Evolutionary conservation across 2,113 vertebrate genomes (phyloP).

Genomic region (Caranx melampygus): DNA sequence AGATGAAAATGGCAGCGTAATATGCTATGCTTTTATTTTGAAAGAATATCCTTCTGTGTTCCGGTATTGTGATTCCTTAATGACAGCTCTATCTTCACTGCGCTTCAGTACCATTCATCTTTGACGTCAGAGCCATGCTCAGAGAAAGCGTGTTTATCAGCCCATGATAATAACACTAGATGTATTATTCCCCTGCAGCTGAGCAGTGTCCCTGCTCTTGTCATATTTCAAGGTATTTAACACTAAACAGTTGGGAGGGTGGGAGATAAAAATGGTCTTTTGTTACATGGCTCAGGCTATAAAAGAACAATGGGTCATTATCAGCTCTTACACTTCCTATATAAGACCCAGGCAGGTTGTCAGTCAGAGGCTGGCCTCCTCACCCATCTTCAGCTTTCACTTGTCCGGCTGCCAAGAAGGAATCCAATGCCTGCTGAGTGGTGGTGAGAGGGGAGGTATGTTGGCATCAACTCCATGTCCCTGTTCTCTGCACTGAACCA

Average conservation of each 20-base stretch:
- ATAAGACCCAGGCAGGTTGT: background rate
- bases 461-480: conserved; percentile 35
- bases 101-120: conserved; percentile 59
- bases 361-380: background rate
- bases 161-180: conserved; percentile 23
- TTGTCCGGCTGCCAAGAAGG: background rate
- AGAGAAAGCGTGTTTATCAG: conserved; percentile 53
- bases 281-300: background rate
- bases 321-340: background rate
- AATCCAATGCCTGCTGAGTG: background rate
- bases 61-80: conserved; percentile 11
- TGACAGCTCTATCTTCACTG: conserved; percentile 45
- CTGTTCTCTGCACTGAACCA: conserved; percentile 24
- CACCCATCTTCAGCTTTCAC: background rate
- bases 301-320: conserved; percentile 27
- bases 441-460: conserved; percentile 5
- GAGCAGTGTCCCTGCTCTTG: no score
- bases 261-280: background rate
- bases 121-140: conserved; percentile 77
- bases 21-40: conserved; percentile 34
- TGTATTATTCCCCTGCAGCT: background rate
- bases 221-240: background rate
- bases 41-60: background rate
- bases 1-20: background rate
- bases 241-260: background rate